Conservation (phyloP, 2,797 vertebrate genomes). For the Liasis olivaceus region DNA sequence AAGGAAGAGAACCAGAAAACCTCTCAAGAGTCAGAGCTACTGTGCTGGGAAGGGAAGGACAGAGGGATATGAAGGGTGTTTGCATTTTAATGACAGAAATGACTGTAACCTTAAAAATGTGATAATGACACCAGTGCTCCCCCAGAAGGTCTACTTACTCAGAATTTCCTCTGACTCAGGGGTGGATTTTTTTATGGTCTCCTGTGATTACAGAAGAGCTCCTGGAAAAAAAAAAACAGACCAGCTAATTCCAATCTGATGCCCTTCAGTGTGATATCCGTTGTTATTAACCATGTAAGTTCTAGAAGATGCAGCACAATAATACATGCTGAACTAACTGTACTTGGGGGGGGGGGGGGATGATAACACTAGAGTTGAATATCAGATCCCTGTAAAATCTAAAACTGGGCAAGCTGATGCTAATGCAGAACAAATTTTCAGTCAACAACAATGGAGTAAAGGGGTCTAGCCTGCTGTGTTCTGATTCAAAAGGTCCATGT, state of each 20-base stretch:
- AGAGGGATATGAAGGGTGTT: not conserved
- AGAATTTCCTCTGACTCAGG: not conserved
- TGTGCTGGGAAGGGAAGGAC: not conserved
- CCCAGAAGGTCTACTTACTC: not conserved
- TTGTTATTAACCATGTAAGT: not conserved
- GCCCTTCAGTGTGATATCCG: not conserved
- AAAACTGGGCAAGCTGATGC: not conserved
- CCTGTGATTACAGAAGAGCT: not conserved
- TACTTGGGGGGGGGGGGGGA: not conserved
- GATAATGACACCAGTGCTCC: not conserved
- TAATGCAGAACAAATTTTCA: not conserved
- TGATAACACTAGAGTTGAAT: not conserved
- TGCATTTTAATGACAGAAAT: not conserved
- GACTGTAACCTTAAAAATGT: not conserved
- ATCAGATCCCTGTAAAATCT: not conserved
- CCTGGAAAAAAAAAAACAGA: rapidly evolving
- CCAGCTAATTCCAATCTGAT: not conserved
- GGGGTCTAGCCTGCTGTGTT: not conserved
- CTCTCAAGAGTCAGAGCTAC: not conserved
- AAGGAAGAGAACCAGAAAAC: not conserved
- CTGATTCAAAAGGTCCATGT: not conserved
- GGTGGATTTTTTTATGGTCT: not conserved
- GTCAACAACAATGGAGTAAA: not conserved
- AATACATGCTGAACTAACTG: not conserved
- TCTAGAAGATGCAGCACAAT: not conserved